Evolutionary conservation across 2,113 vertebrate species (phyloP), one percentile per base, ranked within the genome.

Genomic region (Ardeotis arabs): DNA sequence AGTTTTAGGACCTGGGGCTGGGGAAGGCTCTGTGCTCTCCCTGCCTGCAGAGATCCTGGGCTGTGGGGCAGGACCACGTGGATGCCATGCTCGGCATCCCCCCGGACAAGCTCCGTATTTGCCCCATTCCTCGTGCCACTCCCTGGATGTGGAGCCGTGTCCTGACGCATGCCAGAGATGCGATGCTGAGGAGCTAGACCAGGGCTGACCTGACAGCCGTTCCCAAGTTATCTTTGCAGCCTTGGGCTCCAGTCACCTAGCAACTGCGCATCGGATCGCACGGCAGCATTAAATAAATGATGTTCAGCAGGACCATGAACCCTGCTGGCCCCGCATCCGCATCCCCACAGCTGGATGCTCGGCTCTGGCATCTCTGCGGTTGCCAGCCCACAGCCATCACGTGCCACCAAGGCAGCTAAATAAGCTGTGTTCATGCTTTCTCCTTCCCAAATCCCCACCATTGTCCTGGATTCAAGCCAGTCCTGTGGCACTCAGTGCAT

Each of bases 191-290:
- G 67, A 91, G 88, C 88, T 80, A 90, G 90, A 82, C 84, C 58
- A 56, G 66, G 28, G 35, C 83, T 92, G 89, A 92, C 95, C 93
- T 44, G 59, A 1, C 67, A 69, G 91, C 80, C 14, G 0, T 80
- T 80, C 80, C 45, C 45, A 3, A 0, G 3, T 81, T 91, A 62
- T 70, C 73, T 31, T 28, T 21, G 10, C 77, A 87, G 56, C 83
- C 79, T 91, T 67, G 75, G 29, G 78, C 78, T 93, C 67, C 3
- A 41, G 95, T 97, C 94, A 95, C 96, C 94, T 96, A 95, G 95
- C 94, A 93, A 95, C 95, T 50, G 68, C 59, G 93, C 90, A 70
- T 84, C 28, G 12, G 55, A 80, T 92, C 0, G 2, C 79, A 47
- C 0, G 0, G 82, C 86, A 74, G 72, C 10, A 0, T 58, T 23